phyloP scores from a whole-genome alignment of 2,888 invertebrate species.

The Ophion obscuratus region DNA sequence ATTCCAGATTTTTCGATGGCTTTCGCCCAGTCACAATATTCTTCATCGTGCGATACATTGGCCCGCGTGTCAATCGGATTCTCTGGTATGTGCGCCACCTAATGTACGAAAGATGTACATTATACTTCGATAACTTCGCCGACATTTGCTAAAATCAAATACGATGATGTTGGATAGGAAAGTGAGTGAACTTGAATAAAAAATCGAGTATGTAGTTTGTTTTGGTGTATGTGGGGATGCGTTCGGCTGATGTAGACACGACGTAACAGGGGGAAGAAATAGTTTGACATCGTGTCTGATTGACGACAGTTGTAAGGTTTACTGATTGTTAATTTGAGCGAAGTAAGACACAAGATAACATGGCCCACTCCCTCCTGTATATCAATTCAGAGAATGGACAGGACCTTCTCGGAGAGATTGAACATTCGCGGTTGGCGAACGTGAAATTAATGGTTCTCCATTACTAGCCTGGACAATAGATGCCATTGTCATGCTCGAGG shows the following conservation, averaged over 20 bases:
- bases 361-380: background rate
- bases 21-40: constrained; percentile 4
- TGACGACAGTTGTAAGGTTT: constrained; percentile 3
- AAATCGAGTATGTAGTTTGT: no score
- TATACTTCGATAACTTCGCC: no score
- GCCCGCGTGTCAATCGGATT: no score
- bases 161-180: no score
- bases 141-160: no score
- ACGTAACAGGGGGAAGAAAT: background rate
- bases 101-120: no score
- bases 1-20: constrained; percentile 2
- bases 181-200: no score
- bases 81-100: no score
- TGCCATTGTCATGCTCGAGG: constrained; percentile 20
- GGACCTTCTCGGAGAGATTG: constrained; percentile 32
- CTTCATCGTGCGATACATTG: background rate
- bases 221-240: no score
- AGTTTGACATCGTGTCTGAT: background rate
- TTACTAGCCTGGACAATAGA: constrained; percentile 22
- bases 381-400: constrained; percentile 25
- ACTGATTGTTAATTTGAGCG: constrained; percentile 24
- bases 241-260: background rate
- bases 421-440: constrained; percentile 39
- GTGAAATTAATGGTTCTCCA: constrained; percentile 27
- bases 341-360: background rate